A percentile compares a stretch with the other conserved stretches of the same genome.
Conservation (phyloP, 2,113 vertebrate species). For the Cranoglanis bouderius region DNA sequence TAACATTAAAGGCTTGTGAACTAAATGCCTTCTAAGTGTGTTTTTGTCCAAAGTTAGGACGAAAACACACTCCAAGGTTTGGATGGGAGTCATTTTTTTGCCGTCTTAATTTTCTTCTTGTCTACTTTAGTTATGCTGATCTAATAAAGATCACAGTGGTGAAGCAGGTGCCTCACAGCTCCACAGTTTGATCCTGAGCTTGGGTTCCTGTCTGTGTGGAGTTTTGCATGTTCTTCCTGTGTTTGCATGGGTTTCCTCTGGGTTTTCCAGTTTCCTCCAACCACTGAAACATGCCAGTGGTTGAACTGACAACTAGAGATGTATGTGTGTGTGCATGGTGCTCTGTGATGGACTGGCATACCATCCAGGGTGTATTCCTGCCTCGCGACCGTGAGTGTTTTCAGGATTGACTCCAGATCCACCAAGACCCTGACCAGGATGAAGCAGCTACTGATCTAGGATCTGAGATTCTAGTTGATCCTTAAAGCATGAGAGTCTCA, state of each 20-base stretch:
- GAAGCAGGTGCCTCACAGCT: not conserved
- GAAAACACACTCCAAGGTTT: not conserved
- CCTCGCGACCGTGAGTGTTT: not conserved
- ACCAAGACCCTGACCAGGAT: not conserved
- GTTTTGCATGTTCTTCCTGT: not conserved
- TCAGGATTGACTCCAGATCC: not conserved
- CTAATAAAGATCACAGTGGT: not conserved
- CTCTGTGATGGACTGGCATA: not conserved
- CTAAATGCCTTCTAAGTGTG: not conserved
- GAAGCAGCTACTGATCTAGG: not conserved
- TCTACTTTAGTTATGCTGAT: not conserved
- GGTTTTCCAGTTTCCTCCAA: not conserved
- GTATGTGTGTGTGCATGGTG: not conserved
- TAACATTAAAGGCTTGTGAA: not conserved
- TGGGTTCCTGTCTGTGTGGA: not conserved
- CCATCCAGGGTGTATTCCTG: not conserved
- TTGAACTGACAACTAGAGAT: not conserved
- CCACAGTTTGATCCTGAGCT: not conserved
- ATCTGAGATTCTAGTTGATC: not conserved
- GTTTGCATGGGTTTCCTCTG: not conserved
- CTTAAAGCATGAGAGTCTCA: not conserved
- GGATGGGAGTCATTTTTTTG: not conserved
- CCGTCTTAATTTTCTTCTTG: not conserved
- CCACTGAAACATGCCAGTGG: not conserved
- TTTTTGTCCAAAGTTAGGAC: not conserved